These are phyloP conservation scores for Sipha flava DNA, from an alignment of 1,140 invertebrate genomes.

Conservation along the genomic window DNA sequence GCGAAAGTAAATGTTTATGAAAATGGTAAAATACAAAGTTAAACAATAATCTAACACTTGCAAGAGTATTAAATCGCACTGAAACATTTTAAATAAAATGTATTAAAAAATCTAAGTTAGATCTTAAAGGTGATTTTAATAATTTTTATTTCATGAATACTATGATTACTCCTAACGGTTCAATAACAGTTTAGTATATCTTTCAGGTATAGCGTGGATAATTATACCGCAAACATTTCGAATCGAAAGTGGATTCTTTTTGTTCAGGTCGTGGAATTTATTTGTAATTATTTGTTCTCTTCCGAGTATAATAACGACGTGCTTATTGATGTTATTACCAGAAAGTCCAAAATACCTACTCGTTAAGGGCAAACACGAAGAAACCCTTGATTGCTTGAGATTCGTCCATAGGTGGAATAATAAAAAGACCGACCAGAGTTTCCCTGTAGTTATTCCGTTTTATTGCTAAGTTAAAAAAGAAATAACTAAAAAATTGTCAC, in stretches of 20 bases:
- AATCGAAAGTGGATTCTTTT: constrained; percentile 47
- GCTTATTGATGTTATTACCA: constrained; percentile 71
- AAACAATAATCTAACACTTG: too few relatives aligned
- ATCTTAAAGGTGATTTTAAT: too few relatives aligned
- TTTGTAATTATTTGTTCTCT: constrained; percentile 78
- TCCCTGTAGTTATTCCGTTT: too few relatives aligned
- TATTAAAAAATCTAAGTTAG: too few relatives aligned
- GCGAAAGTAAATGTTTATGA: too few relatives aligned
- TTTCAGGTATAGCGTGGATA: constrained; percentile 69
- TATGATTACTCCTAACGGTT: too few relatives aligned
- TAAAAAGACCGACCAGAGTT: constrained; percentile 59
- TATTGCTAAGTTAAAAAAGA: too few relatives aligned
- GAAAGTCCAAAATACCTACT: constrained; percentile 87
- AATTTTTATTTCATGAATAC: too few relatives aligned
- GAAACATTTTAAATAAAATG: too few relatives aligned
- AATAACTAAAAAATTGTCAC: too few relatives aligned
- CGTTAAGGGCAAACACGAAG: constrained; percentile 62
- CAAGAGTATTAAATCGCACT: too few relatives aligned
- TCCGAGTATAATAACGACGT: constrained; percentile 75
- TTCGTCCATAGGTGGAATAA: constrained; percentile 74
- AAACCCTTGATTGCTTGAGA: constrained; percentile 68
- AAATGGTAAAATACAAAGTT: too few relatives aligned
- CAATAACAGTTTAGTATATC: neutral
- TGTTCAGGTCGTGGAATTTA: constrained; percentile 87
- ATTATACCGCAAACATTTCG: constrained; percentile 59